phyloP scores from a whole-genome alignment of 2,888 invertebrate genomes.

The Stegophylla sp. region DNA sequence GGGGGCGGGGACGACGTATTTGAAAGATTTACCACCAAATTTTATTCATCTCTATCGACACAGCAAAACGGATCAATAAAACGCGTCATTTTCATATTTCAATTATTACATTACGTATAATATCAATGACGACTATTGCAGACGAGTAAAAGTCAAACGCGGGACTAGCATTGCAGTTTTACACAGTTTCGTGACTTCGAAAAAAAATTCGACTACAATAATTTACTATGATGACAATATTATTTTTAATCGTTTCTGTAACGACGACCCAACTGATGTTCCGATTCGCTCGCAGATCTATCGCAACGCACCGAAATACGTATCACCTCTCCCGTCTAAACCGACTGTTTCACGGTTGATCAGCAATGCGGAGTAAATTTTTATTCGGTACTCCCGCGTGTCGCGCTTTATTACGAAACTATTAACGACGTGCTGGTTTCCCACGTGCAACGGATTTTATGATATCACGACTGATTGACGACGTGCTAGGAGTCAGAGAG shows the following conservation, averaged over 20 bases:
- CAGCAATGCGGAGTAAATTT: not conserved
- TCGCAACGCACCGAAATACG: too few species aligned
- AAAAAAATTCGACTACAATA: not conserved
- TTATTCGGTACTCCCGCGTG: not conserved
- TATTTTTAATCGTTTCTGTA: not conserved
- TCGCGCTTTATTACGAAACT: not conserved
- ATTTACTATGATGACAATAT: not conserved
- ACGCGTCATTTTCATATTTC: not conserved
- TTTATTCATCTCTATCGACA: too few species aligned
- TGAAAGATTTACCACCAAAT: too few species aligned
- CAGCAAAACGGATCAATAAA: too few species aligned
- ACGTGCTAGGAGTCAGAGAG: too few species aligned
- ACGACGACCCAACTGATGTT: not conserved
- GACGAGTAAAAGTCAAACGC: not conserved
- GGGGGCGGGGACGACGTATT: too few species aligned
- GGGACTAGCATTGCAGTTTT: not conserved
- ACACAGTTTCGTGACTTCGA: not conserved
- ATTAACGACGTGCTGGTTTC: not conserved
- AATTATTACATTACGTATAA: not conserved
- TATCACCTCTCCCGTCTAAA: not conserved
- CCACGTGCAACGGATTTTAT: too few species aligned
- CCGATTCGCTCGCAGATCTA: not conserved
- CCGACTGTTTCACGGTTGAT: slow-evolving; percentile 12
- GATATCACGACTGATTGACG: too few species aligned
- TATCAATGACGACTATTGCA: not conserved